Evolutionary conservation across 2,797 vertebrate species (phyloP).

Genomic region (Dermochelys coriacea): DNA sequence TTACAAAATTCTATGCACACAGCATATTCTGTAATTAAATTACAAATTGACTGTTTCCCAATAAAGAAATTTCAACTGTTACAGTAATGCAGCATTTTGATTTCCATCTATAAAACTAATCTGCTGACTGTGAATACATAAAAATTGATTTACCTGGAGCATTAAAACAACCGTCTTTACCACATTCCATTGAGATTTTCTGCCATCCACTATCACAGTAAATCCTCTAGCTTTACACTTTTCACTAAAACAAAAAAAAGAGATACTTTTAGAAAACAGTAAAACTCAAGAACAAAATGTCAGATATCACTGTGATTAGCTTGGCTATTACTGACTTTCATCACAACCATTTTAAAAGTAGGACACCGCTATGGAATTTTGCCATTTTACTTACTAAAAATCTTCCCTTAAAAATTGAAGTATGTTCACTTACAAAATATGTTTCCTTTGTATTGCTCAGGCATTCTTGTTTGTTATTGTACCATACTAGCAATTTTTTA

Average conservation of each 20-base stretch:
- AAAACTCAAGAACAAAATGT: constrained; percentile 12
- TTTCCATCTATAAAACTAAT: constrained; percentile 29
- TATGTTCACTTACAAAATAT: neutral
- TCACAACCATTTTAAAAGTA: neutral
- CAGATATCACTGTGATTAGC: neutral
- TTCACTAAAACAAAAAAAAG: constrained; percentile 84
- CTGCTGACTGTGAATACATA: neutral
- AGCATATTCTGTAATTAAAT: neutral
- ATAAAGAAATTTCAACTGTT: neutral
- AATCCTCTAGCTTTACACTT: constrained; percentile 99
- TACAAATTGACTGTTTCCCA: neutral
- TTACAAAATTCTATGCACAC: neutral
- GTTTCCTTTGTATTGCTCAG: neutral
- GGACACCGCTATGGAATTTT: neutral
- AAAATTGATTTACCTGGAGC: constrained; percentile 90
- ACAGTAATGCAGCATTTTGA: neutral
- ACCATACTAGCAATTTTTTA: neutral
- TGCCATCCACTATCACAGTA: constrained; percentile 97
- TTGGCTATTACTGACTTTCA: neutral
- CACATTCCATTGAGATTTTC: constrained; percentile 97
- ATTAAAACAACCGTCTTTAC: constrained; percentile 99
- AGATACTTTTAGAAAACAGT: constrained; percentile 16
- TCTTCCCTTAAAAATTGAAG: neutral
- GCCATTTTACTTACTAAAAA: neutral
- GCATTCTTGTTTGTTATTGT: neutral